Evolutionary conservation across 2,113 vertebrate genomes (phyloP), one percentile per base, ranked within the genome.

Genomic region (Ascaphus truei): DNA sequence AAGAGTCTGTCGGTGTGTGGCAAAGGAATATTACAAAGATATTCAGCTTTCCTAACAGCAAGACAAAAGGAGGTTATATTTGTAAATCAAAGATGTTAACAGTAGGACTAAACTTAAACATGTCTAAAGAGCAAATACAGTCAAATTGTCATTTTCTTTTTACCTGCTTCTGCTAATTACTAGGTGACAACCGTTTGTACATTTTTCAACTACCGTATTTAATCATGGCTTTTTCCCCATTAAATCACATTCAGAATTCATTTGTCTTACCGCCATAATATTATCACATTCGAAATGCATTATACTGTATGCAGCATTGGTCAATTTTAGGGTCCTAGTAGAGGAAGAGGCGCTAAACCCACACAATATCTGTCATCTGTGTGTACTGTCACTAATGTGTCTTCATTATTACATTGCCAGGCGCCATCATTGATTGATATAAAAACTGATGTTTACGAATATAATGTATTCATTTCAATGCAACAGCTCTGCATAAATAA

Each of bases 1-100:
- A 58, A 69, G 55, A 39, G 45, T 12, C 55, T 52, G 43, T 69
- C 45, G 66, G 66, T 43, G 66, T 20, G 45, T 30, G 66, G 56
- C 55, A 52, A 47, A 15, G 31, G 7, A 51, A 15, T 60, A 60
- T 33, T 55, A 69, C 41, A 60, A 69, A 69, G 56, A 34, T 45
- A 60, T 60, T 69, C 45, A 51, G 36, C 45, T 60, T 33, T 41
- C 16, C 56, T 60, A 57, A 47, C 56, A 29, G 56, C 25, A 34
- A 57, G 55, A 69, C 59, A 69, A 69, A 57, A 69, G 57, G 31
- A 56, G 45, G 25, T 50, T 11, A 43, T 30, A 51, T 60, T 52
- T 41, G 30, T 48, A 45, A 60, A 48, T 69, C 43, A 69, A 61
- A 60, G 31, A 60, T 50, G 31, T 51, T 18, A 36, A 51, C 29